Conservation (phyloP, 2,113 vertebrate genomes). For the Heterochromis multidens region DNA sequence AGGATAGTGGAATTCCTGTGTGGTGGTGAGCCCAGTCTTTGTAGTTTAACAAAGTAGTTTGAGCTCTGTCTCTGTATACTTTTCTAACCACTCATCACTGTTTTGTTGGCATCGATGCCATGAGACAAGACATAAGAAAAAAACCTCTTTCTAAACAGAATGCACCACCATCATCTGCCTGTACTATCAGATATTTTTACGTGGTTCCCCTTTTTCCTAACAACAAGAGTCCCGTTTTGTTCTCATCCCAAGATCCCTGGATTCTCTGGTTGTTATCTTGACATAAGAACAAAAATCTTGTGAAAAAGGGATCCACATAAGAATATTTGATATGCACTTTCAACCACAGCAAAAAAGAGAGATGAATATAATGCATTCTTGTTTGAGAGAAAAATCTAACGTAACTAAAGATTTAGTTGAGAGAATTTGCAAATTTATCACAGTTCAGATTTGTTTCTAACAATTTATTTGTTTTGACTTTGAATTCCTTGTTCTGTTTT, state of each 20-base stretch:
- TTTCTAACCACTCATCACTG: conserved; percentile 38
- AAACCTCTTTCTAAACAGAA: conserved; percentile 32
- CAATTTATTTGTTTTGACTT: not conserved
- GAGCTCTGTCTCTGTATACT: not conserved
- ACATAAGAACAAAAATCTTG: conserved; percentile 63
- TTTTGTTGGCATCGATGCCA: conserved; percentile 28
- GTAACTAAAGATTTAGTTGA: not conserved
- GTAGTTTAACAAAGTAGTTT: conserved; percentile 35
- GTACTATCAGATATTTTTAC: conserved; percentile 46
- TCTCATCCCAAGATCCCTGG: conserved; percentile 38
- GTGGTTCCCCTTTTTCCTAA: conserved; percentile 40
- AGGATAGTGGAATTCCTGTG: not conserved
- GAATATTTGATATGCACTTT: conserved; percentile 38
- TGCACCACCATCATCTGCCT: conserved; percentile 43
- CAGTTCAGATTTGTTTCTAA: conserved; percentile 17
- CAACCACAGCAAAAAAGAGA: not conserved
- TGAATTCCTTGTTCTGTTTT: not conserved
- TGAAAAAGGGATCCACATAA: conserved; percentile 27
- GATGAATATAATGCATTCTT: conserved; percentile 59
- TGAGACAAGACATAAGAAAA: conserved; percentile 15
- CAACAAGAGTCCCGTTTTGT: conserved; percentile 53
- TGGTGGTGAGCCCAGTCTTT: conserved; percentile 72
- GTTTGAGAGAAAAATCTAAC: conserved; percentile 21
- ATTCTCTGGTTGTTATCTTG: conserved; percentile 7
- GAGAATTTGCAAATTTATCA: not conserved